These are phyloP conservation scores for Pangasius djambal DNA, from an alignment of 2,797 vertebrate species.

Conservation along the genomic window DNA sequence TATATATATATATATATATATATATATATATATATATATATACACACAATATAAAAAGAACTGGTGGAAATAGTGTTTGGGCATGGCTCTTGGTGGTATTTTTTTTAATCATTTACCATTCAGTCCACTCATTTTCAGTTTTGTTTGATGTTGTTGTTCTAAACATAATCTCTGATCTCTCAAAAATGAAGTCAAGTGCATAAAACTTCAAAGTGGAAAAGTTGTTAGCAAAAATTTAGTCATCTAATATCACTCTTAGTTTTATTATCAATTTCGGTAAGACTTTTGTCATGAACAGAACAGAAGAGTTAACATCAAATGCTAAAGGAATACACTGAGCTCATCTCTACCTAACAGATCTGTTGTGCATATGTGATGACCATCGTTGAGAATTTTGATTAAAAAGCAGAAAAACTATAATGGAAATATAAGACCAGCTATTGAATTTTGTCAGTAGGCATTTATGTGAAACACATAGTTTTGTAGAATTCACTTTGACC, in stretches of 20 bases:
- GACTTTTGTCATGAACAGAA: background rate
- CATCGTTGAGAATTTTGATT: background rate
- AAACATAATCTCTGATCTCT: background rate
- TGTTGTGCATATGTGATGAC: background rate
- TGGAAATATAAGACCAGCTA: background rate
- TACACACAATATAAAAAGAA: background rate
- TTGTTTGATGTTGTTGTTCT: background rate
- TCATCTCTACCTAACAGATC: background rate
- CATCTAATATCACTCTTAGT: background rate
- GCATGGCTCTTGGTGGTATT: background rate
- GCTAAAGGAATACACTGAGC: conserved; percentile 53
- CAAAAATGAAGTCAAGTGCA: background rate
- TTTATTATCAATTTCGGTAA: background rate
- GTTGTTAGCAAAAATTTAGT: background rate
- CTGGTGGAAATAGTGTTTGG: background rate
- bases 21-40: background rate
- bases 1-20: too few relatives aligned
- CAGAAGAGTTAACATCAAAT: background rate
- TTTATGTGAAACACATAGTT: background rate
- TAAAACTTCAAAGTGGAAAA: background rate
- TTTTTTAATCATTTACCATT: background rate
- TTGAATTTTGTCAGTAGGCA: too few relatives aligned
- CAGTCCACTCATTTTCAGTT: background rate
- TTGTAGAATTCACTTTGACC: background rate
- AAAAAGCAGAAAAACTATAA: too few relatives aligned